phyloP scores from a whole-genome alignment of 2,888 invertebrate species.

The Cosmia trapezina region DNA sequence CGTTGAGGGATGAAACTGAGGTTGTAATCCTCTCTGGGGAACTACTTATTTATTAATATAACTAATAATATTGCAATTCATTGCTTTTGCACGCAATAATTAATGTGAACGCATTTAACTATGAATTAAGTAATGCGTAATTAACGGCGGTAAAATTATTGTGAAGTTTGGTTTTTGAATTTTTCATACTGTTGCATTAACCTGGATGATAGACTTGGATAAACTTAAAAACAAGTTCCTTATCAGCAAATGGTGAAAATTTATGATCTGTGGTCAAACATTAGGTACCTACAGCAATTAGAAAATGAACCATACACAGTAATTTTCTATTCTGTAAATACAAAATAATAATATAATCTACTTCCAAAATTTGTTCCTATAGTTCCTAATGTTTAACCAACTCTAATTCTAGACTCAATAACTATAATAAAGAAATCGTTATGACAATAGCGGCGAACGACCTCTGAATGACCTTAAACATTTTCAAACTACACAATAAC shows the following conservation, averaged over 20 bases:
- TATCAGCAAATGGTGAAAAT: neutral
- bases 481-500: slow-evolving; percentile 36
- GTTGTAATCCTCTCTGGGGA: slow-evolving; percentile 29
- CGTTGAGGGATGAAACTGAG: slow-evolving; percentile 61
- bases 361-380: neutral
- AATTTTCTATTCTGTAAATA: neutral
- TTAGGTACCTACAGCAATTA: neutral
- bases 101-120: slow-evolving; percentile 4
- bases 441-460: slow-evolving; percentile 47
- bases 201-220: neutral
- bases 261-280: neutral
- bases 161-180: neutral
- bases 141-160: neutral
- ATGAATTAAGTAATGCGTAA: neutral
- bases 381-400: slow-evolving; percentile 25
- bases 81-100: slow-evolving; percentile 8
- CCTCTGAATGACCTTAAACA: slow-evolving; percentile 49
- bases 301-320: neutral
- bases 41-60: slow-evolving; percentile 31
- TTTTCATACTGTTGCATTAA: neutral
- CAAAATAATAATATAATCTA: slow-evolving; percentile 34
- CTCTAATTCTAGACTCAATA: slow-evolving; percentile 36
- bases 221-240: neutral
- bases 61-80: slow-evolving; percentile 17
- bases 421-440: slow-evolving; percentile 39